phyloP scores from a whole-genome alignment of 1,140 invertebrate genomes.

The Drosophila aff. region DNA sequence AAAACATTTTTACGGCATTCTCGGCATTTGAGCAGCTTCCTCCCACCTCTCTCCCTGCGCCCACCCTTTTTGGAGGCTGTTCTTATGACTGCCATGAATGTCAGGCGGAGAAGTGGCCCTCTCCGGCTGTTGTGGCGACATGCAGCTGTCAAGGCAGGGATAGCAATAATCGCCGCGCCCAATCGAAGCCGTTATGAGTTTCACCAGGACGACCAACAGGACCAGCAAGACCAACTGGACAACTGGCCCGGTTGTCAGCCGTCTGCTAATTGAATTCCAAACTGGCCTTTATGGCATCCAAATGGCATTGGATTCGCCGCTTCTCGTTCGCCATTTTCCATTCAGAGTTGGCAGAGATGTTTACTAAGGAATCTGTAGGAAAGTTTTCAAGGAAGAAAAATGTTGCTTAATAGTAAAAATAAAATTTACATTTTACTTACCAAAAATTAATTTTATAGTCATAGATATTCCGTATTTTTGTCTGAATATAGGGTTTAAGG shows the following conservation, averaged over 20 bases:
- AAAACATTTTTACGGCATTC: conserved; percentile 55
- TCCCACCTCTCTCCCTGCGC: not conserved
- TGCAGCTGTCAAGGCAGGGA: conserved; percentile 53
- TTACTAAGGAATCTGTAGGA: not conserved
- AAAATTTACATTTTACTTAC: not conserved
- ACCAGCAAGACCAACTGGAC: not conserved
- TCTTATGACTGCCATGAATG: conserved; percentile 56
- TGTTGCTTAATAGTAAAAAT: not conserved
- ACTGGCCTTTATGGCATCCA: conserved; percentile 36
- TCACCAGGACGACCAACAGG: conserved; percentile 23
- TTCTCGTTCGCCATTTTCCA: conserved; percentile 10
- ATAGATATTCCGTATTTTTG: not conserved
- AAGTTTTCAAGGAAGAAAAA: not conserved
- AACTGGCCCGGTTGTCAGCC: not conserved
- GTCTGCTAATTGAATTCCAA: conserved; percentile 67
- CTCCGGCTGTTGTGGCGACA: conserved; percentile 17
- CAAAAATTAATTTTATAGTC: not conserved
- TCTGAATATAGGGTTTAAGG: too few relatives aligned
- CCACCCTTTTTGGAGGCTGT: conserved; percentile 38
- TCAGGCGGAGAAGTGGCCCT: conserved; percentile 9
- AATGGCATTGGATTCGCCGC: not conserved
- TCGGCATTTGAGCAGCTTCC: conserved; percentile 33
- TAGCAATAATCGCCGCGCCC: conserved; percentile 67
- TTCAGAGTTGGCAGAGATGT: not conserved
- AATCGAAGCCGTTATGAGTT: conserved; percentile 40